Conservation (phyloP, 2,888 invertebrate species). For the Ametastegia equiseti region DNA sequence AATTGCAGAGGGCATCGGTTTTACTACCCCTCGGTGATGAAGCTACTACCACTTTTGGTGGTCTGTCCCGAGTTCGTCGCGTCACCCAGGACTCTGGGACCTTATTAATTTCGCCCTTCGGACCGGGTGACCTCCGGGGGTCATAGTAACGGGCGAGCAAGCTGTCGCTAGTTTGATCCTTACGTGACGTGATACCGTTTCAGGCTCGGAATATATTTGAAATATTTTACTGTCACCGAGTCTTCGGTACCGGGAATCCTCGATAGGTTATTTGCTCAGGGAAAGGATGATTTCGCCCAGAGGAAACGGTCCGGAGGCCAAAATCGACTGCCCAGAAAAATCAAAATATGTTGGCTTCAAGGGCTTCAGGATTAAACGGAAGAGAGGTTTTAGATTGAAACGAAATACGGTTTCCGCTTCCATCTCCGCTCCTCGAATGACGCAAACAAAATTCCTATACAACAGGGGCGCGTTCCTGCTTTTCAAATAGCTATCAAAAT, state of each 20-base stretch:
- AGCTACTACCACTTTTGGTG: slow-evolving; percentile 15
- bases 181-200: slow-evolving; percentile 12
- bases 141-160: slow-evolving; percentile 40
- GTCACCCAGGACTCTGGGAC: slow-evolving; percentile 42
- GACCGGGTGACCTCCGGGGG: slow-evolving; percentile 3
- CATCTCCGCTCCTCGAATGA: neutral
- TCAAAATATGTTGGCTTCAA: neutral
- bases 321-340: slow-evolving; percentile 7
- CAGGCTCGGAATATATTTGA: slow-evolving; percentile 27
- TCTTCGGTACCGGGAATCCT: neutral
- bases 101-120: slow-evolving; percentile 48
- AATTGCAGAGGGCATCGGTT: slow-evolving; percentile 55
- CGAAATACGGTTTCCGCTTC: slow-evolving; percentile 2
- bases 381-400: slow-evolving; percentile 22
- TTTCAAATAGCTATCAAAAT: neutral
- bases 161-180: slow-evolving; percentile 54
- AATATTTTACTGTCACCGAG: slow-evolving; percentile 12
- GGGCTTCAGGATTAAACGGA: neutral
- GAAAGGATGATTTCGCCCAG: neutral
- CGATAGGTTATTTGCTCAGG: slow-evolving; percentile 22
- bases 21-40: slow-evolving; percentile 39
- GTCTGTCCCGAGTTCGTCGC: slow-evolving; percentile 13
- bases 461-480: neutral
- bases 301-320: neutral
- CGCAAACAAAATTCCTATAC: neutral